These are phyloP conservation scores for Bungarus multicinctus DNA, from an alignment of 2,113 vertebrate genomes.

Conservation along the genomic window DNA sequence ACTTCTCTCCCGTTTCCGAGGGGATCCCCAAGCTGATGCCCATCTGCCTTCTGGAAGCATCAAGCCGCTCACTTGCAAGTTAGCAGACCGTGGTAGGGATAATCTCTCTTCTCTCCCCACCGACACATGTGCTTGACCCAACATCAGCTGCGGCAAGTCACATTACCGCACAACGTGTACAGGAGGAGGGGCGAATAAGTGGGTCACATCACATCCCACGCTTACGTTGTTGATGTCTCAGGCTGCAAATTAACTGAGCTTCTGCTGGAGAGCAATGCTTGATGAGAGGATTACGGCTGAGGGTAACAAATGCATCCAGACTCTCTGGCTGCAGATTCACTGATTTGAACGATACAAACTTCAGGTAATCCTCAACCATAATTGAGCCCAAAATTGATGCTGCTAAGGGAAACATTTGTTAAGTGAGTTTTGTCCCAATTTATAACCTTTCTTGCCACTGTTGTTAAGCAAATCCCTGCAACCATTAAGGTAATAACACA, in stretches of 20 bases:
- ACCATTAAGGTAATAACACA: too few species aligned
- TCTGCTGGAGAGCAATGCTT: background rate
- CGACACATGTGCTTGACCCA: background rate
- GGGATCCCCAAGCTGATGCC: constrained; percentile 33
- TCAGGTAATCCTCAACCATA: too few species aligned
- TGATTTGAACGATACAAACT: too few species aligned
- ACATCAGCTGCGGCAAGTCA: constrained; percentile 27
- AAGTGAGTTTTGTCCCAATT: too few species aligned
- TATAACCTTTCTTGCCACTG: too few species aligned
- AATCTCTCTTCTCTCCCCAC: accelerated
- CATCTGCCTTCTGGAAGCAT: background rate
- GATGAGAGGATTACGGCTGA: background rate
- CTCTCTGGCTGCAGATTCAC: background rate
- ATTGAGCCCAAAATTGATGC: too few species aligned
- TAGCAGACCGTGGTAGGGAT: accelerated
- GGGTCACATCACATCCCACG: constrained; percentile 5
- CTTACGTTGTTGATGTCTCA: accelerated
- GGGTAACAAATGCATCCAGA: background rate
- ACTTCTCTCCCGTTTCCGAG: background rate
- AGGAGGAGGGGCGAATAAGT: background rate
- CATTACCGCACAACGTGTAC: constrained; percentile 17
- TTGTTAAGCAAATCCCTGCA: too few species aligned
- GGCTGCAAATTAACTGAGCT: accelerated
- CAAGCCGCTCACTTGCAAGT: background rate
- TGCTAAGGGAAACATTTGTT: too few species aligned